Evolutionary conservation across 2,888 invertebrate species (phyloP), one percentile per base, ranked within the genome.

Genomic region (Chalcis sispes): DNA sequence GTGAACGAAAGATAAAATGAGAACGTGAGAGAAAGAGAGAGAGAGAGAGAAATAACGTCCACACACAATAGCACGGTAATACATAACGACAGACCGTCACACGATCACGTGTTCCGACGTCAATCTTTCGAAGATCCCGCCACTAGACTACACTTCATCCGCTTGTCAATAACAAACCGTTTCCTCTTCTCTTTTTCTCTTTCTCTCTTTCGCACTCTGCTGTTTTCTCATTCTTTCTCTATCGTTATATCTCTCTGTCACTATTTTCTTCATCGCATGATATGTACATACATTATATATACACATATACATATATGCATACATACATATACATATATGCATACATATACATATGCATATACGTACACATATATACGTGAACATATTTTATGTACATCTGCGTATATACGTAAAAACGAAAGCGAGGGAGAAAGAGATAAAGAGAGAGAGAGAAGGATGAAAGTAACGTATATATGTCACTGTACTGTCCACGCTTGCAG

Each of bases 131-230:
- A 50, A 69, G 76, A 78, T 59, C 64, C 67, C 46, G 58, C 58
- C 56, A 70, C 73, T 76, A 71, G 76, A 74, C 76, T 70, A 73
- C 72, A 72, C 75, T 72, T 54, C 50, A 64, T 72, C 46, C 61
- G 58, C 72, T 77, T 77, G 79, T 77, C 79, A 73, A 79, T 75
- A 77, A 72, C 73, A 75, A 77, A 73, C 67, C 64, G 52, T 54
- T 72, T 46, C 56, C 66, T 65, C 59, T n/a, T 66, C 46, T 36
- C 10, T 36, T 10, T 36, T 18, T 50, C 59, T 56, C 50, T 50
- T 42, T 73, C 66, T 50, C 42, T 48, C 59, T 50, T 46, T 54
- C 46, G 50, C 59, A 27, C 52, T 52, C 40, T 48, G 40, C 42
- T 20, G 40, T 65, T 56, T 64, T 79, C 59, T 8, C 42, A n/a